phyloP scores from a whole-genome alignment of 1,140 invertebrate species.

The Oppia nitens region DNA sequence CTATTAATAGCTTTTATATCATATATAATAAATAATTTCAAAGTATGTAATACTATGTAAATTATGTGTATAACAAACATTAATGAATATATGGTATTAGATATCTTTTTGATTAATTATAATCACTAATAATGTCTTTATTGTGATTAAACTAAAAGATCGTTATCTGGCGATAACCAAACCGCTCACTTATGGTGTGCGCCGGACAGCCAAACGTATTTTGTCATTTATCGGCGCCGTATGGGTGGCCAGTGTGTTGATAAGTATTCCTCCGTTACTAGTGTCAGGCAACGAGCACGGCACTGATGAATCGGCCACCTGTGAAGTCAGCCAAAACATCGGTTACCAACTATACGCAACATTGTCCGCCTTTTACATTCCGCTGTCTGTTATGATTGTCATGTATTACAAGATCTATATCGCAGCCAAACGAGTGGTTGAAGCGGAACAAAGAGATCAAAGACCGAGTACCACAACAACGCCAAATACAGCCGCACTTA shows the following conservation, averaged over 20 bases:
- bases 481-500: too few species aligned
- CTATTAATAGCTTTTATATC: neutral
- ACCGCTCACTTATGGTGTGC: conserved; percentile 74
- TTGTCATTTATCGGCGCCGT: conserved; percentile 70
- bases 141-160: conserved; percentile 28
- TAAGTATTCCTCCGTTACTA: conserved; percentile 52
- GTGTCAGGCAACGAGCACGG: conserved; percentile 61
- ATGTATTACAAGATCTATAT: conserved; percentile 92
- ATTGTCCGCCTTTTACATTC: conserved; percentile 82
- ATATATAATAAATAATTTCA: neutral
- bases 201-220: conserved; percentile 70
- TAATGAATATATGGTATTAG: neutral
- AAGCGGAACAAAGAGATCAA: conserved; percentile 20
- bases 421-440: conserved; percentile 40
- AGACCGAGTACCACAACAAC: conserved; percentile 6
- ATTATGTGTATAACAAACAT: neutral
- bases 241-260: conserved; percentile 79
- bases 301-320: conserved; percentile 18
- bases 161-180: conserved; percentile 84
- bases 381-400: conserved; percentile 87
- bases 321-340: conserved; percentile 22
- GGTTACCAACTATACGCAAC: conserved; percentile 77
- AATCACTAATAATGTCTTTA: too few species aligned
- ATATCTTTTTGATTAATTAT: too few species aligned
- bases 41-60: neutral